Base-by-base conservation (phyloP, 2,113 vertebrate genomes). In the Sapajus apella region DNA sequence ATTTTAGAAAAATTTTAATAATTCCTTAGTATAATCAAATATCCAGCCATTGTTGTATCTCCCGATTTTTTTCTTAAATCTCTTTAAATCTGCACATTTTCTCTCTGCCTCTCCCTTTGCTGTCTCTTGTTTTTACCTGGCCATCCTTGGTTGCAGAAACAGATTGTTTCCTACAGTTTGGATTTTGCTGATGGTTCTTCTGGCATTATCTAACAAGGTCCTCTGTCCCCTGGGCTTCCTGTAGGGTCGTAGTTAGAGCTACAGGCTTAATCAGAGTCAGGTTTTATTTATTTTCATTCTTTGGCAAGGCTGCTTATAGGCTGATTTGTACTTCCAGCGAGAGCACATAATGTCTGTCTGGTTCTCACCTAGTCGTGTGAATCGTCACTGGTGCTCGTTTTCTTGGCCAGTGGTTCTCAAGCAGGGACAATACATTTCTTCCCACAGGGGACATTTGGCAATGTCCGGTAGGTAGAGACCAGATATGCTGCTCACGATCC, bases 201-300 rank as follows among this genome's bases (percentile, higher is more conserved):
- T 37, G 9, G 40, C 88, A 7, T 84, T 79, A 6, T 66, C 68
- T 73, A 66, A 47, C 73, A 20, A n/a, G 47, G 32, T 43, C 35
- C 25, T 87, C 35, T 82, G 11, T 82, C 23, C 8, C 25, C 40
- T 77, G 23, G 52, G 56, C 55, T 79, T 94, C 32, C 32, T 64
- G 2, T 30, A 35, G 45, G 21, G 56, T 84, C 37, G 20, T 70
- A 20, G 58, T 52, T 55, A 80, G 20, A 75, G 47, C 37, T 75
- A n/a, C 1, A 85, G 85, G n/a, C 16, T 94, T 91, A 75, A 43
- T 80, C 13, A 35, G 13, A 79, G 55, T 83, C 13, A 80, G 1
- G 52, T 85, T 94, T 94, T 79, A 56, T 90, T 93, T 55, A 18
- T 50, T 82, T 83, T 76, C 52, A 16, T 77, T 95, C 81, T 79